Base-by-base conservation (phyloP, 2,113 vertebrate genomes). In the Calidris pugnax region DNA sequence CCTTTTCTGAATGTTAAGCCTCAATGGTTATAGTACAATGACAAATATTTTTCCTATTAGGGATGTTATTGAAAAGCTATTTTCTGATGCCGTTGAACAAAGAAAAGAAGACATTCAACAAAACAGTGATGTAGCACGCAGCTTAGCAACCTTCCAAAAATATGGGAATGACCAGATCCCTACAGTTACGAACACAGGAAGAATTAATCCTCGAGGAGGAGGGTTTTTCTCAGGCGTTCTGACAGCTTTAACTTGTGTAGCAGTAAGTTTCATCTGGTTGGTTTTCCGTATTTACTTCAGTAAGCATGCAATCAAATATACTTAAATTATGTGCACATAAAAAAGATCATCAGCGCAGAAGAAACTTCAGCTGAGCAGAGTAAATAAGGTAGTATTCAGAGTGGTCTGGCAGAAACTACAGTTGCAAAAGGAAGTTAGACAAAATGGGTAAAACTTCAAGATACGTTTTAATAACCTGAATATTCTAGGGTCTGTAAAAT, bases 141-240 rank as follows among this genome's bases (percentile, higher is more conserved):
- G 98, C 69, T 97, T 99, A 57, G 95, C 98, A 92, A 98, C 98
- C 63, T 99, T 99, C 95, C 98, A 99, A 90, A 99, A 98, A 91
- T 98, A 99, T 8, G 99, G 99, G 10, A 98, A 97, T 48, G 98
- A 98, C 66, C 98, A 98, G 93, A 92, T 91, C 13, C 97, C 97
- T 71, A 37, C 97, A 67, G 97, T 97, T 35, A 92, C 87, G 8
- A 95, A 60, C 84, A 64, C 94, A 12, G 94, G 85, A 79, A 97
- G 97, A 71, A 96, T 93, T 43, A 97, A 98, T 81, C 97, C 98
- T 77, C 98, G 97, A 97, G 98, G 98, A 91, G 98, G 98, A 73
- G 98, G 99, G 30, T 99, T 99, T 98, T 99, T 99, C 95, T 99
- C 99, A 2, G 99, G 99, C 15, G 99, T 99, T 69, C 97, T 99